Base-by-base conservation (phyloP, 2,888 invertebrate species). In the Lithophane ornitopus region DNA sequence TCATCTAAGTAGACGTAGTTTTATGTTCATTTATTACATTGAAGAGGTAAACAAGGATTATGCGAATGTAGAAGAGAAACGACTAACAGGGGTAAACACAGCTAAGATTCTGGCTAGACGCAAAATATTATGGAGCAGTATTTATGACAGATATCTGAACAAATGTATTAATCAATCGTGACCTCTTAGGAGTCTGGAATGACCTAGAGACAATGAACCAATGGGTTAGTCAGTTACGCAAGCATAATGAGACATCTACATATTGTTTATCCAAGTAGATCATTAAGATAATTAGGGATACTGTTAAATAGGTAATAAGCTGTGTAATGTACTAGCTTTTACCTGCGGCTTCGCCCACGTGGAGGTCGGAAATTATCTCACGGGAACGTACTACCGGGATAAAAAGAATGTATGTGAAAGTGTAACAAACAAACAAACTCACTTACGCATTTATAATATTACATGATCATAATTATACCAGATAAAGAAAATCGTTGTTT, bases 261-360 rank as follows among this genome's bases (percentile, higher is more conserved):
- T 80, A 61, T n/a, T 62, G 80, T 52, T 69, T 80, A 74, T 54
- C 63, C 56, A 28, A 78, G 54, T 49, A 56, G 62, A 44, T 46
- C 39, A 59, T 74, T 74, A 58, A 58, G 46, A 22, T 52, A 58
- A 58, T 79, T 52, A 56, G n/a, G 4, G 19, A 2, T 26, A 28
- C 46, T 16, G 16, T 49, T 49, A 49, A 49, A 49, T 8, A 19
- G 49, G 19, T 19, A 49, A 19, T 49, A 49, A 2, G 49, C 46
- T 19, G 8, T 49, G 3, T 7, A 49, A 19, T 8, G 4, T 4
- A 34, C 34, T 34, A 34, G 34, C 34, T 6, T 0, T 34, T 34
- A 6, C 34, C 34, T 6, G 34, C 6, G 34, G 34, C 34, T 34
- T 34, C 34, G 34, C 34, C 0, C 34, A 4, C 34, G 2, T 34